Conservation (phyloP, 2,797 vertebrate species). For the Pteropus rufus region DNA sequence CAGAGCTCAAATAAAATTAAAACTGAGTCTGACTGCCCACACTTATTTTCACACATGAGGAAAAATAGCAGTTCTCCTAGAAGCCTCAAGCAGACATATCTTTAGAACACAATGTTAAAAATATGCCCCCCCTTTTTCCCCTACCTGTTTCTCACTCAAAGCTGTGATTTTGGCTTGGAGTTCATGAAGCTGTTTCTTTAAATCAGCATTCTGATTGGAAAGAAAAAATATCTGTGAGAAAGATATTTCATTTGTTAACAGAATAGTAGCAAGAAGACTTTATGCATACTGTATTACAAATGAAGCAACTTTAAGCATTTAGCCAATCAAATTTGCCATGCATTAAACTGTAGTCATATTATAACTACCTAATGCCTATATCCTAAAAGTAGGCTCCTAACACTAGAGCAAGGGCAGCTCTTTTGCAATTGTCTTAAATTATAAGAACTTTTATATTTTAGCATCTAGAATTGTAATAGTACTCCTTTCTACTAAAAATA, state of each 20-base stretch:
- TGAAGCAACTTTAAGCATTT: constrained; percentile 72
- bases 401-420: background rate
- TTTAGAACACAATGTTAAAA: constrained; percentile 81
- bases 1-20: constrained; percentile 76
- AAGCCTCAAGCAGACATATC: constrained; percentile 76
- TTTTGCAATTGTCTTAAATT: constrained; percentile 32
- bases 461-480: background rate
- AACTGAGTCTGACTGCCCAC: constrained; percentile 73
- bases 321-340: constrained; percentile 69
- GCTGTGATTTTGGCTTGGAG: constrained; percentile 99
- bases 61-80: constrained; percentile 76
- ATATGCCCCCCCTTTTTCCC: constrained; percentile 72
- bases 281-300: constrained; percentile 70
- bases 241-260: constrained; percentile 84
- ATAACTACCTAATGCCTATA: background rate
- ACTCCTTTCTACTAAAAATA: constrained; percentile 42
- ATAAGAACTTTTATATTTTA: constrained; percentile 39
- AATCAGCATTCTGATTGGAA: constrained; percentile 94
- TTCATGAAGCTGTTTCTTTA: constrained; percentile 99
- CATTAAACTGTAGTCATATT: constrained; percentile 49
- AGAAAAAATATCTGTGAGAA: constrained; percentile 86
- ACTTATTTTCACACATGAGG: constrained; percentile 78
- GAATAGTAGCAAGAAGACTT: constrained; percentile 78
- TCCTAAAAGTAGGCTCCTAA: background rate
- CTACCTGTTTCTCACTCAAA: constrained; percentile 98